Base-by-base conservation (phyloP, 2,888 invertebrate genomes). In the Drosophila hamatofila region DNA sequence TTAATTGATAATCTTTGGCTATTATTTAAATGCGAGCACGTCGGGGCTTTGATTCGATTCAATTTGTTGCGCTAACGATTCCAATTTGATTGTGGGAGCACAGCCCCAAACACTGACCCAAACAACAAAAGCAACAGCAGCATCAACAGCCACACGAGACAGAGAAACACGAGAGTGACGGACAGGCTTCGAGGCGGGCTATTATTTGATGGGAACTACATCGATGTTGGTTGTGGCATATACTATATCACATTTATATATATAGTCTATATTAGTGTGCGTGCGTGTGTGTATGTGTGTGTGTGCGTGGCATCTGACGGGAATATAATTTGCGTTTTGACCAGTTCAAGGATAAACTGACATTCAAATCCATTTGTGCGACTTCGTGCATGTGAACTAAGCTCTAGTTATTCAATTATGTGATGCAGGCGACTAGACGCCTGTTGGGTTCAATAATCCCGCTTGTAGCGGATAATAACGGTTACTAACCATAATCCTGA, bases 1-100 rank as follows among this genome's bases (percentile, higher is more conserved):
- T 86, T 86, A 86, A 89, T 86, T 86, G 85, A 88, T 89, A 86
- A 86, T 89, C 88, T 89, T 86, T 84, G 85, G 78, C 89, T 87
- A 86, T 86, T 87, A 88, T 86, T 86, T 89, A 86, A 89, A 88
- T 81, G 74, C 75, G 71, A 75, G 68, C 72, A 76, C 58, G 65
- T 76, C 71, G 81, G 55, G 77, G 66, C 81, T 69, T 81, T 79
- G 79, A 86, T 86, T 81, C 81, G 71, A 81, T 86, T 86, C 89
- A 84, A 88, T 84, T 84, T 86, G 89, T 83, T 83, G 76, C 68
- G 81, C 81, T 76, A 85, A 75, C 86, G 83, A 84, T 75, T 88
- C 72, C 78, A 72, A 83, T 83, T 86, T 81, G 74, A 78, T 85
- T 77, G 75, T 58, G 55, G 51, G 42, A 57, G 57, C 62, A 48